Evolutionary conservation across 2,113 vertebrate genomes (phyloP).

Genomic region (Sphaerodactylus townsendi): DNA sequence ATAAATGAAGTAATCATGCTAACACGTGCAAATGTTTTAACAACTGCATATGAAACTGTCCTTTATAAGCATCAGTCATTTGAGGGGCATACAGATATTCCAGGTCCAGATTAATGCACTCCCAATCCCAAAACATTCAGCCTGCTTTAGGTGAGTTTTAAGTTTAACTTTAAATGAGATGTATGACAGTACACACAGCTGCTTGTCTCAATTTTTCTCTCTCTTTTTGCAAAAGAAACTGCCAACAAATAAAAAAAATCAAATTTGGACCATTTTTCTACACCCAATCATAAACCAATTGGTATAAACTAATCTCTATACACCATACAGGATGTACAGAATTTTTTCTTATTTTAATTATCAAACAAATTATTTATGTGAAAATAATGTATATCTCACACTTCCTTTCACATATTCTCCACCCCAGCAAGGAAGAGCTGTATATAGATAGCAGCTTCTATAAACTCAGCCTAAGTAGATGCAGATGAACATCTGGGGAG

Average conservation of each 20-base stretch:
- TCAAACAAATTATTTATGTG: background rate
- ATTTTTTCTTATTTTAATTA: background rate
- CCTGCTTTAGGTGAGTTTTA: constrained; percentile 62
- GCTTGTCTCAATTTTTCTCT: constrained; percentile 45
- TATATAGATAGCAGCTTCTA: background rate
- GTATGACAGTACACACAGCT: constrained; percentile 74
- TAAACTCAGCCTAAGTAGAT: background rate
- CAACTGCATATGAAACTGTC: constrained; percentile 78
- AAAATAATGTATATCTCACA: background rate
- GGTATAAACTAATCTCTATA: too few species aligned
- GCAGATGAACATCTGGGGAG: background rate
- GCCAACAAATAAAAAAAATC: constrained; percentile 1
- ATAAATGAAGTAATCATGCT: constrained; percentile 81
- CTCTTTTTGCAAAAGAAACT: background rate
- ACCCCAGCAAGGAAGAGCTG: background rate
- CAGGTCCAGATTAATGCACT: constrained; percentile 78
- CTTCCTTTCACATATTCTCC: background rate
- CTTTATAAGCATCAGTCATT: constrained; percentile 80
- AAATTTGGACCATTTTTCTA: background rate
- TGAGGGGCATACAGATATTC: constrained; percentile 71
- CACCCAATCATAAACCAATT: background rate
- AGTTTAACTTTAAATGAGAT: constrained; percentile 70
- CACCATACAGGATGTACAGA: background rate
- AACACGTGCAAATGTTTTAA: constrained; percentile 83
- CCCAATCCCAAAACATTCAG: constrained; percentile 78